Base-by-base conservation (phyloP, 2,113 vertebrate genomes). In the Ochotona princeps region DNA sequence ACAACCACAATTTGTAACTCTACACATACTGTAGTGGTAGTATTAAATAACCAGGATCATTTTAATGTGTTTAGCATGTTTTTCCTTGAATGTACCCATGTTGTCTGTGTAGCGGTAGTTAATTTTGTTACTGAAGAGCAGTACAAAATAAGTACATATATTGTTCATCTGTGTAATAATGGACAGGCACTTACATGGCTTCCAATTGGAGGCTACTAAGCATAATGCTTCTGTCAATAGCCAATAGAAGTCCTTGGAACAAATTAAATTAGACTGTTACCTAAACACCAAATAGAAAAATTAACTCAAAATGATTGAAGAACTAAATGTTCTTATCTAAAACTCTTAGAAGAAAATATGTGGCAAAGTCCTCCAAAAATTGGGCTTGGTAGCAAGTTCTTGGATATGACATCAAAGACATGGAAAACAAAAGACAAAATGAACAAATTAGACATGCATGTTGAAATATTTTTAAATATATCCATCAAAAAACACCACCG, bases 231-330 rank as follows among this genome's bases (percentile, higher is more conserved):
- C 17, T 78, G n/a, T 69, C 89, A 82, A 69, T 15, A 89, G 26
- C 21, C 26, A 79, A 78, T 63, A 26, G 83, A 92, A 61, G 38
- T 94, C 65, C 88, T 92, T 90, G 67, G 35, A 8, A 84, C 76
- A 21, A 73, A 69, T 49, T 25, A 83, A 69, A 44, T 51, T 54
- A 26, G 23, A 63, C 9, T n/a, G n/a, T 69, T 78, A 83, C 8
- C n/a, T 78, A 83, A 18, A n/a, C 13, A 76, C 30, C 38, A 54
- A 35, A 61, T 44, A 66, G n/a, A 74, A 92, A 74, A 78, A 54
- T 70, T 32, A 78, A 38, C 5, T 78, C 63, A 70, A 83, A 75
- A 26, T 12, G 20, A 38, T 63, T n/a, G 78, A 63, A 84, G 35
- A 18, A 25, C 60, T 76, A 65, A 87, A 78, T 49, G 2, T n/a